phyloP scores from a whole-genome alignment of 35 echinoderm and acorn worm genomes.

The Hemicentrotus pulcherrimus region DNA sequence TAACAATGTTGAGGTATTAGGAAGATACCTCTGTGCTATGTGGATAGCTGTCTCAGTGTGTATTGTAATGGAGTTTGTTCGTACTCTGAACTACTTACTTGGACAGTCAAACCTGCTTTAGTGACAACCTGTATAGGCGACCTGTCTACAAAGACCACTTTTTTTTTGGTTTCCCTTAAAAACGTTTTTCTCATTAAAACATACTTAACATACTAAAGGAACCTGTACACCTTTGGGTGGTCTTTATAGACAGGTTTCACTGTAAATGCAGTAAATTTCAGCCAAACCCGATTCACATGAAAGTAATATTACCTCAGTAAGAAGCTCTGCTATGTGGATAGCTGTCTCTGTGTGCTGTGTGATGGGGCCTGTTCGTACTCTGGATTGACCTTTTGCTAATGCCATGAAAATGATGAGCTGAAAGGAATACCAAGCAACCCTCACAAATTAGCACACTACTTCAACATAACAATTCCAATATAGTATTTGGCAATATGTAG shows the following conservation, averaged over 20 bases:
- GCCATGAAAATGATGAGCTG: slow-evolving; percentile 98
- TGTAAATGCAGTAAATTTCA: too few relatives aligned
- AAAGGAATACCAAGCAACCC: not conserved
- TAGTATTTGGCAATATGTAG: too few relatives aligned
- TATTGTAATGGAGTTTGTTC: not conserved
- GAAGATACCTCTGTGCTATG: not conserved
- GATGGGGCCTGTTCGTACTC: slow-evolving; percentile 72
- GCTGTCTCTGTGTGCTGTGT: slow-evolving; percentile 91
- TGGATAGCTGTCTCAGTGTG: not conserved
- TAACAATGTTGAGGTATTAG: not conserved
- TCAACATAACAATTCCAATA: too few relatives aligned
- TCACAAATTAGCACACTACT: too few relatives aligned
- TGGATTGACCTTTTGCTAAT: slow-evolving; percentile 75
- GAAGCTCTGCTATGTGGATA: slow-evolving; percentile 73
- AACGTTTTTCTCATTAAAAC: too few relatives aligned
- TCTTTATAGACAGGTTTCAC: too few relatives aligned
- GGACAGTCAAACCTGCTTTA: too few relatives aligned
- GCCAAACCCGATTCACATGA: not conserved
- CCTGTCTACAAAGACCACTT: too few relatives aligned
- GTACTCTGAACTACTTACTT: not conserved
- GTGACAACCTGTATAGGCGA: too few relatives aligned
- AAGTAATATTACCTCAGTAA: slow-evolving; percentile 72
- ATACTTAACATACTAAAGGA: too few relatives aligned
- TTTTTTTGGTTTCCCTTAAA: too few relatives aligned
- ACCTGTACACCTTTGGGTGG: too few relatives aligned